These are phyloP conservation scores for Hirtodrosophila duncani DNA, from an alignment of 2,888 invertebrate species.

Conservation along the genomic window DNA sequence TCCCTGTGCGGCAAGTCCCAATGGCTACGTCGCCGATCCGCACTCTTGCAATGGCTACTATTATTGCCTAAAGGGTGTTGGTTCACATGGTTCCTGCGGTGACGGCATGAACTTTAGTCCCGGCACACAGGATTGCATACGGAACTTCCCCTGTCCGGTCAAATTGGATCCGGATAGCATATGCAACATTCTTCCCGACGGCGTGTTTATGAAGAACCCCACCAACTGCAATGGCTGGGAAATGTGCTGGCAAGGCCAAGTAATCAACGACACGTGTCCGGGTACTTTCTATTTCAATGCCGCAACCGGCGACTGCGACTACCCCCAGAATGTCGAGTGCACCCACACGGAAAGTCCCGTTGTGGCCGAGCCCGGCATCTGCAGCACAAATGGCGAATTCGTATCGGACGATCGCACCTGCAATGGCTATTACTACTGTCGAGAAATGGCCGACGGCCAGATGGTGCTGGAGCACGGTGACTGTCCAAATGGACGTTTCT, in stretches of 20 bases:
- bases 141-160: conserved; percentile 50
- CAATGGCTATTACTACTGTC: conserved; percentile 72
- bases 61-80: conserved; percentile 63
- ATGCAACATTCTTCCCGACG: conserved; percentile 73
- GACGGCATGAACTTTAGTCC: conserved; percentile 62
- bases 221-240: conserved; percentile 60
- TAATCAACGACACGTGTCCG: conserved; percentile 62
- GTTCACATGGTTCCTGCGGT: conserved; percentile 50
- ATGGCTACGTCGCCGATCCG: conserved; percentile 69
- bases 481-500: conserved; percentile 62
- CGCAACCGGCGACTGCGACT: conserved; percentile 54
- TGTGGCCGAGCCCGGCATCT: conserved; percentile 39
- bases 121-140: conserved; percentile 55
- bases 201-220: conserved; percentile 57
- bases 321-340: conserved; percentile 53
- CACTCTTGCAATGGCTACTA: conserved; percentile 71
- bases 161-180: conserved; percentile 58
- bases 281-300: conserved; percentile 59
- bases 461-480: conserved; percentile 47
- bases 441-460: conserved; percentile 13
- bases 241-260: conserved; percentile 51
- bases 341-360: conserved; percentile 17
- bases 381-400: conserved; percentile 52
- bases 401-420: conserved; percentile 63
- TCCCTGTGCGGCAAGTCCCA: conserved; percentile 53